These are phyloP conservation scores for Xestia sexstrigata DNA, from an alignment of 2,888 invertebrate species.

Conservation along the genomic window DNA sequence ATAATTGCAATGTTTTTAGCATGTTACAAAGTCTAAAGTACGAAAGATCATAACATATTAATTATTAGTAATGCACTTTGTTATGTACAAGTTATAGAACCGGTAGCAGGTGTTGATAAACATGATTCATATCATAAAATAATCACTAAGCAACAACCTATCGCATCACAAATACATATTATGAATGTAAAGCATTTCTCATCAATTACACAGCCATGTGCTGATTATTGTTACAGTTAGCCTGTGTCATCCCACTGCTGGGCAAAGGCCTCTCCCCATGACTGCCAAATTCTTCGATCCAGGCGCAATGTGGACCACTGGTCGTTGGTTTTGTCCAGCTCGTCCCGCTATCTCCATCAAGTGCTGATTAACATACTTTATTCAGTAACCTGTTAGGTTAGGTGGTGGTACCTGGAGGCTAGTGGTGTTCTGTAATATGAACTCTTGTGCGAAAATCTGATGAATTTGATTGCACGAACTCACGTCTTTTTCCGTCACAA, in stretches of 20 bases:
- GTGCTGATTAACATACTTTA: not conserved
- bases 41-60: slow-evolving; percentile 7
- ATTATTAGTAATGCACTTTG: slow-evolving; percentile 5
- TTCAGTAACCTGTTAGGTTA: not conserved
- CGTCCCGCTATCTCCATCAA: no score
- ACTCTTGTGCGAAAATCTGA: not conserved
- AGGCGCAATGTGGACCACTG: no score
- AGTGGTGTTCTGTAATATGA: not conserved
- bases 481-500: not conserved
- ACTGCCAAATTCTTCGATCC: no score
- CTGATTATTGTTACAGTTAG: not conserved
- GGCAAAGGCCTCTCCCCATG: no score
- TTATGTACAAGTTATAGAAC: not conserved
- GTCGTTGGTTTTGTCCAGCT: no score
- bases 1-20: slow-evolving; percentile 32
- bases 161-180: not conserved
- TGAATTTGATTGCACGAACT: not conserved
- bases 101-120: slow-evolving; percentile 13
- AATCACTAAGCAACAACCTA: not conserved
- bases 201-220: not conserved
- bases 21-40: slow-evolving; percentile 43
- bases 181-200: not conserved
- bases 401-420: no score
- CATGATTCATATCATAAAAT: slow-evolving; percentile 36
- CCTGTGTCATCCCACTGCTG: no score